These are phyloP conservation scores for Fulmarus glacialis DNA, from an alignment of 2,113 vertebrate species.

Conservation along the genomic window DNA sequence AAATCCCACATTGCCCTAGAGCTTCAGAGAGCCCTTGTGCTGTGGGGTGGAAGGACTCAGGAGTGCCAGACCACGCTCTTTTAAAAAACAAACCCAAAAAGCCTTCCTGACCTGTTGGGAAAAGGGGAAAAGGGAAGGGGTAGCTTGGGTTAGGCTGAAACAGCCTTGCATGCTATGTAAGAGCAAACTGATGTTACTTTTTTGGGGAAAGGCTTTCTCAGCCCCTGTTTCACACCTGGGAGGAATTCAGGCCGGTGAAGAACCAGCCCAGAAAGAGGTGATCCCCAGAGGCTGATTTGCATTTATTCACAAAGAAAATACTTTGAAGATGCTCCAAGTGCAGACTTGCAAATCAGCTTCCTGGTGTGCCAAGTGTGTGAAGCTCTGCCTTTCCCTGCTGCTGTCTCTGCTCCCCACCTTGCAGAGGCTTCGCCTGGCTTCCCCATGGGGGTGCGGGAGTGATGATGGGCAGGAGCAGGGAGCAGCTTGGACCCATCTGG, in stretches of 20 bases:
- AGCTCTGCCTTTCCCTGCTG: not conserved
- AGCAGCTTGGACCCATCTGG: not conserved
- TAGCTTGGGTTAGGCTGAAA: not conserved
- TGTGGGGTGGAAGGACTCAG: not conserved
- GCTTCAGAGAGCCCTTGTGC: not conserved
- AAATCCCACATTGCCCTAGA: not conserved
- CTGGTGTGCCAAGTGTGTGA: not conserved
- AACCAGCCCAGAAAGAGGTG: not conserved
- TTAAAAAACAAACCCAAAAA: not conserved
- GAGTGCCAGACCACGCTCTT: not conserved
- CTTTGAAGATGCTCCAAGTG: conserved; percentile 38
- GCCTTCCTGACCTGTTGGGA: not conserved
- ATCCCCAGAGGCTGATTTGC: not conserved
- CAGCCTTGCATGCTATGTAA: not conserved
- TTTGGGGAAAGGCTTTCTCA: not conserved
- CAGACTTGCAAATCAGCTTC: conserved; percentile 19
- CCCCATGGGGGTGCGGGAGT: fast-evolving
- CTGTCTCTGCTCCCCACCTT: not conserved
- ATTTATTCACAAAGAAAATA: not conserved
- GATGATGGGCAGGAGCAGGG: fast-evolving
- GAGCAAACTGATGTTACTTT: not conserved
- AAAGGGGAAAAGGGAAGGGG: not conserved
- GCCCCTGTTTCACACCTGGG: not conserved
- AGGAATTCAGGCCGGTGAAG: not conserved
- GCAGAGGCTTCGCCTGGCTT: not conserved